Conservation (phyloP, 2,888 invertebrate genomes). For the Limnephilus lunatus region DNA sequence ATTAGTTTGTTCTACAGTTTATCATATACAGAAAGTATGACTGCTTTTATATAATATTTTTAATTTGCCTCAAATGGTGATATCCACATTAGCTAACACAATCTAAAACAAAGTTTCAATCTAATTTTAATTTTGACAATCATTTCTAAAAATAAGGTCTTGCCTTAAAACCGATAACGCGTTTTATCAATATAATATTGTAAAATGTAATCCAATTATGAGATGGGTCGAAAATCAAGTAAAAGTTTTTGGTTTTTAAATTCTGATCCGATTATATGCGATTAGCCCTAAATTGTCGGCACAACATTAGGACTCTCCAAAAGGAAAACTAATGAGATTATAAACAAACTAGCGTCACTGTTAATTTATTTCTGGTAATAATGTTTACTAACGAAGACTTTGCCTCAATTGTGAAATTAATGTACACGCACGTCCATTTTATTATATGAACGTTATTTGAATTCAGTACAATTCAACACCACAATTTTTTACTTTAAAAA, state of each 20-base stretch:
- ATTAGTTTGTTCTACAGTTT: background rate
- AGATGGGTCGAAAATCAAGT: background rate
- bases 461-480: no score
- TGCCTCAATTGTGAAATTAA: background rate
- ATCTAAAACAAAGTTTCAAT: background rate
- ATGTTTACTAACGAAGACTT: background rate
- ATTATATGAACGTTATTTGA: no score
- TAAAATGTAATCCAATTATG: background rate
- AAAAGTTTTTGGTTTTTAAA: background rate
- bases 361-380: background rate
- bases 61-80: no score
- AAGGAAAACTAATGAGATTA: background rate
- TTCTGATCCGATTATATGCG: background rate
- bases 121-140: background rate
- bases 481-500: no score
- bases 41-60: no score
- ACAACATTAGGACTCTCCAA: background rate
- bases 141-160: background rate
- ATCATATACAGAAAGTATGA: background rate
- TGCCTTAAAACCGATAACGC: background rate
- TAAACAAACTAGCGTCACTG: background rate
- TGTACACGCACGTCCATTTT: background rate
- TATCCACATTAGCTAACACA: no score
- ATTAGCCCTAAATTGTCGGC: background rate
- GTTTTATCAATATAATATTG: background rate